These are phyloP conservation scores for Macrotus californicus DNA, from an alignment of 2,113 vertebrate species.

Conservation along the genomic window DNA sequence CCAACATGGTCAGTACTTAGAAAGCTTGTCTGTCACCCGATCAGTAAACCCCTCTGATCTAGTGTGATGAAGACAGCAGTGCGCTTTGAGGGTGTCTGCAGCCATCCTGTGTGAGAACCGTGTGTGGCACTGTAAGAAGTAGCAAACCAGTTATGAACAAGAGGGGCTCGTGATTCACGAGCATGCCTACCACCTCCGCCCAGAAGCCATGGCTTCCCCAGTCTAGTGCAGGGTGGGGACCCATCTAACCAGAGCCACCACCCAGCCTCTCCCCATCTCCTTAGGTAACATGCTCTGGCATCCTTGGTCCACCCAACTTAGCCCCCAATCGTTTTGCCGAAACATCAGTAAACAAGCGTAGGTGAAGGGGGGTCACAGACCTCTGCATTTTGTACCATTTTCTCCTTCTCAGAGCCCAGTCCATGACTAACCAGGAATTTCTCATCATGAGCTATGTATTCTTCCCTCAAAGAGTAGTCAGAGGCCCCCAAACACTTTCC, in stretches of 20 bases:
- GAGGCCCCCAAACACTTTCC: neutral
- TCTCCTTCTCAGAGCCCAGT: neutral
- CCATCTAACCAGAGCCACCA: slow-evolving; percentile 51
- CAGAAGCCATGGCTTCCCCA: neutral
- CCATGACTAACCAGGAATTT: neutral
- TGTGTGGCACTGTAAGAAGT: neutral
- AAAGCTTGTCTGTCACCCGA: neutral
- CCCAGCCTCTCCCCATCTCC: slow-evolving; percentile 54
- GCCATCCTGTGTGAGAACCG: rapidly evolving
- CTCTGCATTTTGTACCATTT: neutral
- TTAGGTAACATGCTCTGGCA: slow-evolving; percentile 57
- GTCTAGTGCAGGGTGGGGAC: slow-evolving; percentile 59
- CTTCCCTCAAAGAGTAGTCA: neutral
- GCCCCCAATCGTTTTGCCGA: slow-evolving; percentile 32
- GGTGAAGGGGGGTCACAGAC: neutral
- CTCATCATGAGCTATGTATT: neutral
- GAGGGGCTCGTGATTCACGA: slow-evolving; percentile 48
- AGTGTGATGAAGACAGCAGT: neutral
- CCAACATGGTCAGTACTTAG: neutral
- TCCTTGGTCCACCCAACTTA: slow-evolving; percentile 55
- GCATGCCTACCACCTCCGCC: neutral
- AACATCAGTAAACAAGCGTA: slow-evolving; percentile 40
- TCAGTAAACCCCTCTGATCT: too few species aligned
- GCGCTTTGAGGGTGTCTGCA: neutral
- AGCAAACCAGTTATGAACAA: neutral